These are phyloP conservation scores for Leptocoma aspasia DNA, from an alignment of 2,113 vertebrate genomes.

Conservation along the genomic window DNA sequence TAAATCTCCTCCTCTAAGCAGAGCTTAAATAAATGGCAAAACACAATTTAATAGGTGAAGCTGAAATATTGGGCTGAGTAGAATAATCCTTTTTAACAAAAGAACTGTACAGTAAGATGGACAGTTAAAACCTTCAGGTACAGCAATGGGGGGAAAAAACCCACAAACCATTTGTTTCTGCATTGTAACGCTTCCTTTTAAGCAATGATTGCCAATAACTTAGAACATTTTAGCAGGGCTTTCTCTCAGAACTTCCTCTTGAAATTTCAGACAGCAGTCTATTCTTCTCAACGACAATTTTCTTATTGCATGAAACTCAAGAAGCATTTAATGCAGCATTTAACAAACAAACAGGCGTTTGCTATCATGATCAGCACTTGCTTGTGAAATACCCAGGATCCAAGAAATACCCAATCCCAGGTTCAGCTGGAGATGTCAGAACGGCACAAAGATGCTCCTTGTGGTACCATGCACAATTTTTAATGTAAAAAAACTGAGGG, in stretches of 20 bases:
- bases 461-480: background rate
- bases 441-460: background rate
- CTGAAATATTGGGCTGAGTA: background rate
- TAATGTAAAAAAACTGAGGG: background rate
- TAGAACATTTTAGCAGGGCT: background rate
- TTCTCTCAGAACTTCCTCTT: background rate
- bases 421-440: background rate
- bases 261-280: background rate
- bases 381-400: background rate
- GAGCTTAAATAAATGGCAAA: background rate
- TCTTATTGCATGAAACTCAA: background rate
- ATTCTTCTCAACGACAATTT: background rate
- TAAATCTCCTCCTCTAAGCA: background rate
- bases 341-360: background rate
- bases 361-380: background rate
- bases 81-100: background rate
- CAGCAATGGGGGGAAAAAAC: background rate
- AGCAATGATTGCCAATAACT: background rate
- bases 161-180: background rate
- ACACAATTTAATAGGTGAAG: background rate
- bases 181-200: constrained; percentile 15
- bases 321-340: background rate
- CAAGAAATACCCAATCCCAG: background rate
- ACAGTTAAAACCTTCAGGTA: background rate
- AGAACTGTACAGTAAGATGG: background rate